phyloP scores from a whole-genome alignment of 2,888 invertebrate species.

The Mythimna vitellina region DNA sequence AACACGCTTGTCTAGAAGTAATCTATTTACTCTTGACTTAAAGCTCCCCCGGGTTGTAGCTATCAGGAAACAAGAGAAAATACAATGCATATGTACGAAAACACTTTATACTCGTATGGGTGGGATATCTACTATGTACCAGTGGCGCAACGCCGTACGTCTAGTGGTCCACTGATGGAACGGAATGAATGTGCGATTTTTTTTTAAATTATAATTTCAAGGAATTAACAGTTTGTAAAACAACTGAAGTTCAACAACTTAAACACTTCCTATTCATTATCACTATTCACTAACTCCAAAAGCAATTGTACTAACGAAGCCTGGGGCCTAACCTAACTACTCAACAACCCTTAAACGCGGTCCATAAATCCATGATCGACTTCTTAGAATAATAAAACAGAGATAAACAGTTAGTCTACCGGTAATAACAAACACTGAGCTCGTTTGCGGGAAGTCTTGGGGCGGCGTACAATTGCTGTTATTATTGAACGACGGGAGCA shows the following conservation, averaged over 20 bases:
- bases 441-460: slow-evolving; percentile 67
- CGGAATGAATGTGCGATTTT: too few relatives aligned
- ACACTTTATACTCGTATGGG: too few relatives aligned
- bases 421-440: slow-evolving; percentile 73
- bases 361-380: slow-evolving; percentile 54
- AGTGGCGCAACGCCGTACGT: too few relatives aligned
- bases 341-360: slow-evolving; percentile 58
- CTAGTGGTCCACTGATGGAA: too few relatives aligned
- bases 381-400: slow-evolving; percentile 67
- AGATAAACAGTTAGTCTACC: slow-evolving; percentile 74
- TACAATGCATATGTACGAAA: too few relatives aligned
- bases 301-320: slow-evolving; percentile 43
- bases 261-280: slow-evolving; percentile 32
- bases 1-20: too few relatives aligned
- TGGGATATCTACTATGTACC: too few relatives aligned
- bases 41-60: too few relatives aligned
- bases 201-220: not conserved
- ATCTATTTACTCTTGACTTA: too few relatives aligned
- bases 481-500: slow-evolving; percentile 67
- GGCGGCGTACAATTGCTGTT: slow-evolving; percentile 73
- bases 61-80: too few relatives aligned
- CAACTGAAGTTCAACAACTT: slow-evolving; percentile 1
- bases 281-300: slow-evolving; percentile 17
- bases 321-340: slow-evolving; percentile 38
- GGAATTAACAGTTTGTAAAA: not conserved